Conservation (phyloP, 2,888 invertebrate genomes). For the Galerucella calmariensis region DNA sequence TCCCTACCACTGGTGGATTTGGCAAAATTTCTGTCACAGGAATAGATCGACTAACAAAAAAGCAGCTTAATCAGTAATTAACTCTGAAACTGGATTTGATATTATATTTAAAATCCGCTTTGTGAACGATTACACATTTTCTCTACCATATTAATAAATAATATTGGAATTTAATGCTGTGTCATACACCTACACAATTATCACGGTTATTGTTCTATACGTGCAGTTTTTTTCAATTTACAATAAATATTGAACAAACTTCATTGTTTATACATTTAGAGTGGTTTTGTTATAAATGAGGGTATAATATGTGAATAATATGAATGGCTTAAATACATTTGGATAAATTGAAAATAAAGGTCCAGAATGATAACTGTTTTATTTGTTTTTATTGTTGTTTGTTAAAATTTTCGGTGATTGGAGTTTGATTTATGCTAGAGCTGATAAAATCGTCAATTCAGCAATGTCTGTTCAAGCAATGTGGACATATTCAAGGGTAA, state of each 20-base stretch:
- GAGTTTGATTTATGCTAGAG: no score
- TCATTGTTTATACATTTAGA: background rate
- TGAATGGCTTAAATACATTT: background rate
- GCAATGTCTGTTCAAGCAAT: no score
- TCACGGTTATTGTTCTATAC: background rate
- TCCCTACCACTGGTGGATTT: no score
- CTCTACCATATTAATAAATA: no score
- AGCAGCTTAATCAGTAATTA: no score
- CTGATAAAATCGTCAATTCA: no score
- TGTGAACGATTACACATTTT: background rate
- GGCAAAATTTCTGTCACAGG: no score
- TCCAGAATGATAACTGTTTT: background rate
- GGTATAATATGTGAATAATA: background rate
- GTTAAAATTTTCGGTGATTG: background rate
- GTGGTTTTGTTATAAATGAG: background rate
- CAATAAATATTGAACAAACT: background rate
- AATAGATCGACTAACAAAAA: no score
- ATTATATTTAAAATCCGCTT: no score
- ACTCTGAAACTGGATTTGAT: no score
- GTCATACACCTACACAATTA: background rate
- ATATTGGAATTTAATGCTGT: no score
- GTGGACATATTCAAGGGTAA: no score
- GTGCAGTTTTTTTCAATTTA: background rate
- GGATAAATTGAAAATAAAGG: background rate
- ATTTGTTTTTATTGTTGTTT: background rate